Evolutionary conservation across 2,888 invertebrate species (phyloP).

Genomic region (Pammene aurita): DNA sequence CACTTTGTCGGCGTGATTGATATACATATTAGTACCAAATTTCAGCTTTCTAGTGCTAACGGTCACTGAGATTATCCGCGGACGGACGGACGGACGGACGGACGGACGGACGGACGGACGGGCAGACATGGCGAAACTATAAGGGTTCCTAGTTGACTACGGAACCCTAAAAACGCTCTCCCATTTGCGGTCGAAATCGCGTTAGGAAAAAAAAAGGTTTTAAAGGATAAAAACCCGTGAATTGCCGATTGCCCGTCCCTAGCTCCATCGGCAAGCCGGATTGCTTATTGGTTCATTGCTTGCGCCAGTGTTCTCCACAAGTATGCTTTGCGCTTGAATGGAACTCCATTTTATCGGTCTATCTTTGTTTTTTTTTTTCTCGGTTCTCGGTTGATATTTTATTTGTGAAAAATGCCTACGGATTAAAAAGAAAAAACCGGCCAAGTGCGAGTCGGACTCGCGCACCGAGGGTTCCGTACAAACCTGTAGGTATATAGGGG

Average conservation of each 20-base stretch:
- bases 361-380: neutral
- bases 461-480: too few species aligned
- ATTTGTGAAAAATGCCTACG: neutral
- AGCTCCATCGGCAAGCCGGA: constrained; percentile 5
- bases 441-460: too few species aligned
- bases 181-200: neutral
- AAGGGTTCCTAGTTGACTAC: too few species aligned
- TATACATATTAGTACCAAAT: too few species aligned
- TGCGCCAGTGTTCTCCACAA: constrained; percentile 20
- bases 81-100: too few species aligned
- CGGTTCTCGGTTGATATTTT: neutral
- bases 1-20: too few species aligned
- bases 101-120: too few species aligned
- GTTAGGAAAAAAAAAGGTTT: neutral
- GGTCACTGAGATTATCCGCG: too few species aligned
- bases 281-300: constrained; percentile 24
- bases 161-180: neutral
- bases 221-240: neutral
- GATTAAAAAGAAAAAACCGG: neutral
- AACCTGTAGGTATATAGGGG: too few species aligned
- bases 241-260: constrained; percentile 5
- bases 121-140: too few species aligned
- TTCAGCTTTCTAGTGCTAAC: too few species aligned
- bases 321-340: constrained; percentile 24
- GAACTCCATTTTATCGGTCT: constrained; percentile 17